phyloP scores from a whole-genome alignment of 2,113 vertebrate species.

The Athene noctua region DNA sequence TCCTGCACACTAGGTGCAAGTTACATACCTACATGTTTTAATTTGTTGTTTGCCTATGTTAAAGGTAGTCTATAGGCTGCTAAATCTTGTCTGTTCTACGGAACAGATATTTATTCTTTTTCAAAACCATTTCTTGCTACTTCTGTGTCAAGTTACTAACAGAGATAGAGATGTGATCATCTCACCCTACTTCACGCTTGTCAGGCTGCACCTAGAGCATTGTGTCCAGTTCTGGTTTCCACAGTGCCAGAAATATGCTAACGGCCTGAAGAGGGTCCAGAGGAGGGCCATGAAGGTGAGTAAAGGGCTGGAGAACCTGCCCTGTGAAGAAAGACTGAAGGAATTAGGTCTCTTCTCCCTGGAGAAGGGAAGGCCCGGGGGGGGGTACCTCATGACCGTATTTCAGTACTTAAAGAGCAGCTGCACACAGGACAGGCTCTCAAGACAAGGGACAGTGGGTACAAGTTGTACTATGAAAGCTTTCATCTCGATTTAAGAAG shows the following conservation, averaged over 20 bases:
- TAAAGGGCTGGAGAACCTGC: not conserved
- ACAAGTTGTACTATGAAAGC: not conserved
- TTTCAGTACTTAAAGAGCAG: not conserved
- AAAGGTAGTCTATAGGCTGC: not conserved
- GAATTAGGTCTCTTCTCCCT: not conserved
- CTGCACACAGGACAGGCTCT: not conserved
- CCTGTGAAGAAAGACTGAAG: not conserved
- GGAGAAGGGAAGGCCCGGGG: not conserved
- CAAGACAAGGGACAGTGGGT: not conserved
- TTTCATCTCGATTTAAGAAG: not conserved
- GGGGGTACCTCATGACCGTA: not conserved
- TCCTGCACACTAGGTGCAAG: not conserved
- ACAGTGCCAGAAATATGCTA: rapidly evolving
- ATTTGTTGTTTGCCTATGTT: not conserved
- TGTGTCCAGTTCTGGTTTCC: not conserved
- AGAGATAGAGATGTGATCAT: not conserved
- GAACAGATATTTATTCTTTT: not conserved
- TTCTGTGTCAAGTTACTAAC: not conserved
- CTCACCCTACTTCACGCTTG: not conserved
- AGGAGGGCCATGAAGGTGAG: not conserved
- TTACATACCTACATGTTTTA: not conserved
- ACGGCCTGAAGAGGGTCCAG: not conserved
- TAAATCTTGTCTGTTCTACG: not conserved
- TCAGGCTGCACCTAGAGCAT: not conserved
- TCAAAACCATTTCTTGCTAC: not conserved